Percentiles rank a stretch among this genome's conserved stretches.
Conservation (phyloP, 2,888 invertebrate species). For the Teleiodes luculella region DNA sequence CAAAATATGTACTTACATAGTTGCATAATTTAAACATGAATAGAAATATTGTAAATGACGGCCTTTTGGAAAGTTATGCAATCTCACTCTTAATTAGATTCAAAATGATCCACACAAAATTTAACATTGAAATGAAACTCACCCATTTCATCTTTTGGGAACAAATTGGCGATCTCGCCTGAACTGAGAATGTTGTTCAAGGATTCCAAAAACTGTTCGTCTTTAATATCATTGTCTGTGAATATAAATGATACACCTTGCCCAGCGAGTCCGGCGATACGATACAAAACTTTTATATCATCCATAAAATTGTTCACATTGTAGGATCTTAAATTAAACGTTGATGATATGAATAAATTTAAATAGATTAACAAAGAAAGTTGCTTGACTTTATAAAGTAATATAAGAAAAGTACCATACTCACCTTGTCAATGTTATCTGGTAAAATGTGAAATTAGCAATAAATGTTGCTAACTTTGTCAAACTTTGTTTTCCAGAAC, state of each 20-base stretch:
- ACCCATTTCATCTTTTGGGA: constrained; percentile 91
- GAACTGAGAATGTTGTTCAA: constrained; percentile 93
- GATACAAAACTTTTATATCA: constrained; percentile 89
- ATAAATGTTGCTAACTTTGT: constrained; percentile 91
- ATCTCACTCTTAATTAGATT: too few species aligned
- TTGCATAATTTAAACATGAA: too few species aligned
- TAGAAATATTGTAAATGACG: too few species aligned
- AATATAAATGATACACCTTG: constrained; percentile 91
- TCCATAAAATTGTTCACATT: constrained; percentile 90
- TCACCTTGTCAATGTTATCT: constrained; percentile 90
- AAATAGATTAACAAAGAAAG: too few species aligned
- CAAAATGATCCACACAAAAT: too few species aligned
- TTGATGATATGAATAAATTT: too few species aligned
- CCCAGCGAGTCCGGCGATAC: constrained; percentile 85
- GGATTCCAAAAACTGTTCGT: constrained; percentile 92
- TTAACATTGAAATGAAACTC: constrained; percentile 17
- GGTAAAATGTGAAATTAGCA: constrained; percentile 89
- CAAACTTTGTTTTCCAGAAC: constrained; percentile 94
- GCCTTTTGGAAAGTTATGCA: too few species aligned
- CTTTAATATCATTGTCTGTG: constrained; percentile 95
- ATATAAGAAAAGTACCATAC: too few species aligned
- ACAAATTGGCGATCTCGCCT: constrained; percentile 94
- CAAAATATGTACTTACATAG: too few species aligned
- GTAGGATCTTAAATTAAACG: constrained; percentile 78
- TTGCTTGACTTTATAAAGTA: too few species aligned